A percentile compares a stretch with the other conserved stretches of the same genome.
phyloP scores from a whole-genome alignment of 2,113 vertebrate genomes.

The Oreocharis arfaki region DNA sequence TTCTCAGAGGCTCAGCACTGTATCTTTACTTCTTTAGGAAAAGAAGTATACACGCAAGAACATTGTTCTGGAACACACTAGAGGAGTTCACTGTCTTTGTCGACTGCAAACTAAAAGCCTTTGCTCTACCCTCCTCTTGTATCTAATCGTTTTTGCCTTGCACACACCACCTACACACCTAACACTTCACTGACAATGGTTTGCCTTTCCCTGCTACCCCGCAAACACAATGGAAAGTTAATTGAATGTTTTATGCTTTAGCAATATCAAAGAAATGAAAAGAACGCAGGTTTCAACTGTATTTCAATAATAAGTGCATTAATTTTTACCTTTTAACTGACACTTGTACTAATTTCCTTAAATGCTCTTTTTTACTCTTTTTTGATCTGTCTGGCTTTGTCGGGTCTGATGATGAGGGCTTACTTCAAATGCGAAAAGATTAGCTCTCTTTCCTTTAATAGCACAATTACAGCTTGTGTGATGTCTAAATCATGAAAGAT shows the following conservation, averaged over 20 bases:
- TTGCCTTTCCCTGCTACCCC: constrained; percentile 55
- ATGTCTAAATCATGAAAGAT: constrained; percentile 78
- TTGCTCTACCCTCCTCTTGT: neutral
- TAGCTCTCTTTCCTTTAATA: constrained; percentile 80
- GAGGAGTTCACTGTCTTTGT: neutral
- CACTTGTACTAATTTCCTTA: constrained; percentile 84
- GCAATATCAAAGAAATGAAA: constrained; percentile 80
- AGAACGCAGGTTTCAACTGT: constrained; percentile 77
- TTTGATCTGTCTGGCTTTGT: constrained; percentile 84
- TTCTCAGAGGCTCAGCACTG: neutral
- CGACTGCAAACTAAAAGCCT: neutral
- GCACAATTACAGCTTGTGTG: constrained; percentile 77
- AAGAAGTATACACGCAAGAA: neutral
- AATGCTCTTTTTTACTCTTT: constrained; percentile 78
- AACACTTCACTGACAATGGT: constrained; percentile 61
- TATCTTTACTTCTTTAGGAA: neutral
- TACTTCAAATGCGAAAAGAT: constrained; percentile 81
- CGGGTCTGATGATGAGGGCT: constrained; percentile 76
- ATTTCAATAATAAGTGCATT: constrained; percentile 82
- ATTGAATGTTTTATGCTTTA: constrained; percentile 83
- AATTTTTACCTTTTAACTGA: constrained; percentile 85
- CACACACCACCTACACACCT: constrained; percentile 54
- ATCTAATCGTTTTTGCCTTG: constrained; percentile 21
- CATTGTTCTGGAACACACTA: neutral
- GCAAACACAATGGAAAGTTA: constrained; percentile 78